A percentile compares a stretch with the other conserved stretches of the same genome.
phyloP scores from a whole-genome alignment of 2,888 invertebrate genomes.

The Hirtodrosophila cameraria region DNA sequence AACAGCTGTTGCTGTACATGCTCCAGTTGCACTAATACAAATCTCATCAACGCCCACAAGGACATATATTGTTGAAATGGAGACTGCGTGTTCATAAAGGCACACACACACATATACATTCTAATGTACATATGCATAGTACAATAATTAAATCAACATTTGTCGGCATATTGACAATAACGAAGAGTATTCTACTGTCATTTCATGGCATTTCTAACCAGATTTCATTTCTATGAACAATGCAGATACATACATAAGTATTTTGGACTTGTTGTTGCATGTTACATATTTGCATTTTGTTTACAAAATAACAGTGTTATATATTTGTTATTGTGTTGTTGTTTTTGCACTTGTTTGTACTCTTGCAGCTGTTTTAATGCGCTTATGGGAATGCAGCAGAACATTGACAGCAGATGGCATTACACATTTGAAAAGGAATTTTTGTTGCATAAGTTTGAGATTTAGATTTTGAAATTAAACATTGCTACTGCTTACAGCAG shows the following conservation, averaged over 20 bases:
- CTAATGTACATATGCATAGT: not conserved
- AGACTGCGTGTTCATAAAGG: slow-evolving; percentile 39
- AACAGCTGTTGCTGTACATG: slow-evolving; percentile 26
- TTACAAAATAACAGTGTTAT: slow-evolving; percentile 52
- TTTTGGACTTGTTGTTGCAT: slow-evolving; percentile 9
- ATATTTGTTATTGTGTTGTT: slow-evolving; percentile 42
- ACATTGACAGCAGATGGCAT: slow-evolving; percentile 57
- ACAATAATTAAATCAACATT: slow-evolving; percentile 61
- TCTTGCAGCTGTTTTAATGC: slow-evolving; percentile 52
- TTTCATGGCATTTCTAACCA: slow-evolving; percentile 24
- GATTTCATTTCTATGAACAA: slow-evolving; percentile 40
- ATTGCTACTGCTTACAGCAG: not conserved
- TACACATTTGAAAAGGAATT: slow-evolving; percentile 30
- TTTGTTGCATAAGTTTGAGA: not conserved
- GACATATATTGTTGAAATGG: slow-evolving; percentile 10
- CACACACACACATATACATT: not conserved
- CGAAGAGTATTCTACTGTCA: slow-evolving; percentile 20
- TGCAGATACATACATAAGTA: slow-evolving; percentile 3
- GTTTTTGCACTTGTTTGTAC: slow-evolving; percentile 1
- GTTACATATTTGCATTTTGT: slow-evolving; percentile 62
- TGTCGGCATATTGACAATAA: slow-evolving; percentile 49
- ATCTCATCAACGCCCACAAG: slow-evolving; percentile 43
- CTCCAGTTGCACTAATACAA: slow-evolving; percentile 27
- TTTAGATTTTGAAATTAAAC: slow-evolving; percentile 11
- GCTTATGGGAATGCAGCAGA: slow-evolving; percentile 47